A percentile compares a stretch with the other conserved stretches of the same genome.
Conservation (phyloP, 2,113 vertebrate genomes). For the Scomber japonicus region DNA sequence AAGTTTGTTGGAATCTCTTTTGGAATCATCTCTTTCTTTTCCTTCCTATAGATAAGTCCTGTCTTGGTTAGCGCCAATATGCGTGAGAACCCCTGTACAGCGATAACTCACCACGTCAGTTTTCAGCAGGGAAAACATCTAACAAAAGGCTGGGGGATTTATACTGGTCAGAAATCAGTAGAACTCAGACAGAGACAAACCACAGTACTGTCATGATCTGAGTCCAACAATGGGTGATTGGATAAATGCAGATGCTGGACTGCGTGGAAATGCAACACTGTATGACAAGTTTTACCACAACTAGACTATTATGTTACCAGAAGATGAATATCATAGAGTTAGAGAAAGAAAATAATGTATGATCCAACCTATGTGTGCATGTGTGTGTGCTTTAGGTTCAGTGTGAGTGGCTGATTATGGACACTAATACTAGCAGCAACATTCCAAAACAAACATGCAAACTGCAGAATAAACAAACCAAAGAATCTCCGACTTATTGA, state of each 20-base stretch:
- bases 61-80: slow-evolving; percentile 22
- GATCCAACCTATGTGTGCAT: slow-evolving; percentile 29
- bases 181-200: slow-evolving; percentile 62
- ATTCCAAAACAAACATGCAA: slow-evolving; percentile 47
- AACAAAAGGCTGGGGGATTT: slow-evolving; percentile 62
- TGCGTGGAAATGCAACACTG: slow-evolving; percentile 59
- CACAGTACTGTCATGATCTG: slow-evolving; percentile 69
- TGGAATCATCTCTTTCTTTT: slow-evolving; percentile 4
- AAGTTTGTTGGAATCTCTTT: neutral
- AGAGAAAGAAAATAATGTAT: slow-evolving; percentile 43
- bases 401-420: slow-evolving; percentile 32
- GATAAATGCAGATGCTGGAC: slow-evolving; percentile 59
- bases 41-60: slow-evolving; percentile 22
- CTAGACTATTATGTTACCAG: slow-evolving; percentile 65
- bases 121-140: slow-evolving; percentile 44
- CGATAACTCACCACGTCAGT: slow-evolving; percentile 23
- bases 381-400: slow-evolving; percentile 28
- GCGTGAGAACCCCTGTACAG: slow-evolving; percentile 29
- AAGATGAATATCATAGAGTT: slow-evolving; percentile 48
- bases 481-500: slow-evolving; percentile 10
- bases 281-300: slow-evolving; percentile 70
- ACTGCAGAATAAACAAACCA: slow-evolving; percentile 5
- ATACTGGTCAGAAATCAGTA: slow-evolving; percentile 69
- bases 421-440: slow-evolving; percentile 52
- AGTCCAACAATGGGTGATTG: slow-evolving; percentile 69